Evolutionary conservation across 1,140 invertebrate genomes (phyloP), one percentile per base, ranked within the genome.

Genomic region (Bacillus rossius): DNA sequence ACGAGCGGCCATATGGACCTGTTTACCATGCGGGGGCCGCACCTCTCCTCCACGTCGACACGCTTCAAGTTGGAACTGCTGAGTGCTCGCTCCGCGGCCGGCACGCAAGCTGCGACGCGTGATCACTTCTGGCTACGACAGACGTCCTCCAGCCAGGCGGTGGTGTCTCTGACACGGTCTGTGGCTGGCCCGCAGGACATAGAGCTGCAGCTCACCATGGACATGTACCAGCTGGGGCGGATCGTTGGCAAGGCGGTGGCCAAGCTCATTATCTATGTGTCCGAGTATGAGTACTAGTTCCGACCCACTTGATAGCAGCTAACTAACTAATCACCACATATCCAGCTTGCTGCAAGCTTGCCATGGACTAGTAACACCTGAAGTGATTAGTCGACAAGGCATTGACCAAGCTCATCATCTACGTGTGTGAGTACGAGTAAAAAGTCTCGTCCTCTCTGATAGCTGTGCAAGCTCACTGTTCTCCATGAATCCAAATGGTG

Each of bases 171-270:
- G 29, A 80, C 85, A 0, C 79, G 80, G 62, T 76, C 84, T 0
- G 80, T 96, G 2, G 74, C 82, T 43, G 94, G 93, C 0, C 92
- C 94, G 0, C 92, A 96, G 73, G 92, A 94, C 65, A 86, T 96
- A 42, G 87, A 94, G 59, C 70, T 97, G 4, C 84, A 93, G 61
- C 75, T 97, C 13, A 84, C 79, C 43, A 95, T 96, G 92, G 87
- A 91, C 63, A 80, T 96, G 3, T 92, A 86, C 69, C 80, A 80
- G 38, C 79, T 83, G 51, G 80, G 82, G 1, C 73, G 77, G 34
- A 89, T 88, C 47, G 81, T 81, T 1, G 92, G 91, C 1, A 88
- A 83, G 22, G 91, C 88, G 2, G 81, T 94, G 0, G 90, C 91
- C 0, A 92, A 89, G 71, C 77, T 96, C 42, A 85, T 87, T 62